Evolutionary conservation across 2,113 vertebrate species (phyloP).

Genomic region (Lepidothrix coronata): DNA sequence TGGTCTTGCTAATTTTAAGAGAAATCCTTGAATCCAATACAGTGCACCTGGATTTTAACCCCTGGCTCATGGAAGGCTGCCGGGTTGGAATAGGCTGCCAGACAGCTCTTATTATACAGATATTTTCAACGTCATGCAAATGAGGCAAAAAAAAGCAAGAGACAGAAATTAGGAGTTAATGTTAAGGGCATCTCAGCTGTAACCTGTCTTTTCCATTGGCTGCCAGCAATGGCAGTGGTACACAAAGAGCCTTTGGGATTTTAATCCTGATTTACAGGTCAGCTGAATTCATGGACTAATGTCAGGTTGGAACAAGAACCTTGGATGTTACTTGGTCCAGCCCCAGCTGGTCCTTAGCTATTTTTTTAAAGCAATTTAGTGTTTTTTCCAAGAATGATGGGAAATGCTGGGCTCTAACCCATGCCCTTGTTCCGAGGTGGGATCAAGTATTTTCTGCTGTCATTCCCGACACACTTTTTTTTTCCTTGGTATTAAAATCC

Average conservation of each 20-base stretch:
- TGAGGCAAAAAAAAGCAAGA: background rate
- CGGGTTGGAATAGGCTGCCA: background rate
- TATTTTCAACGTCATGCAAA: background rate
- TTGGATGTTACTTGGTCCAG: background rate
- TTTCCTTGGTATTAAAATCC: background rate
- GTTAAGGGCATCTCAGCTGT: background rate
- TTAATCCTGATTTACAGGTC: background rate
- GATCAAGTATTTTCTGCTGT: background rate
- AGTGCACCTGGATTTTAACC: background rate
- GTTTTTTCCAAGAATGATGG: rapidly evolving
- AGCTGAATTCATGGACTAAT: no score
- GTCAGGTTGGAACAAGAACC: background rate
- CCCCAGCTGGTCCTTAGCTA: background rate
- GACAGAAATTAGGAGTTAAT: background rate
- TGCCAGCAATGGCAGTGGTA: background rate
- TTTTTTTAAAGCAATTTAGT: background rate
- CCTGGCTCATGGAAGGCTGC: background rate
- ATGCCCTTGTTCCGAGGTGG: background rate
- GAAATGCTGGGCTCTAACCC: background rate
- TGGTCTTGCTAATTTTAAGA: background rate
- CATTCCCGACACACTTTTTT: background rate
- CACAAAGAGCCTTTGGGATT: background rate
- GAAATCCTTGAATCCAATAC: background rate
- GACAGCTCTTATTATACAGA: background rate
- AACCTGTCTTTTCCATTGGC: background rate